Percentiles rank a stretch among this genome's conserved stretches.
phyloP scores from a whole-genome alignment of 2,113 vertebrate genomes.

The Bothrops jararaca region DNA sequence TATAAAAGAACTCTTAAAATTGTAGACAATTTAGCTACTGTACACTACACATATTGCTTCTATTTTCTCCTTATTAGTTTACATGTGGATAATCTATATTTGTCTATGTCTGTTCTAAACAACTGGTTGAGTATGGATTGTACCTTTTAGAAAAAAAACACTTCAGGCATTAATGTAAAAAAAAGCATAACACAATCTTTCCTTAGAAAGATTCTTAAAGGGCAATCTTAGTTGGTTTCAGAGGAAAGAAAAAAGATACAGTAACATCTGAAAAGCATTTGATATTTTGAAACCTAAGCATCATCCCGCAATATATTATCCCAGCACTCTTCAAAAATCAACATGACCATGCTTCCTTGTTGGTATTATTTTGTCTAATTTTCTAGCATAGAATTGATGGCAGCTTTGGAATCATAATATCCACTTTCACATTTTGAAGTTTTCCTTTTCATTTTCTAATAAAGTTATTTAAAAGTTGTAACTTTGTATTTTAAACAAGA shows the following conservation, averaged over 20 bases:
- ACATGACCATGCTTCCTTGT: background rate
- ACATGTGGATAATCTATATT: conserved; percentile 16
- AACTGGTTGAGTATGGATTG: conserved; percentile 6
- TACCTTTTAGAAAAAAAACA: background rate
- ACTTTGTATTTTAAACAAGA: background rate
- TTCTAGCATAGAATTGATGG: background rate
- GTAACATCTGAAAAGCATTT: background rate
- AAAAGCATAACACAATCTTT: background rate
- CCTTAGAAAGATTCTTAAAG: background rate
- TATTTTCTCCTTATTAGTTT: conserved; percentile 37
- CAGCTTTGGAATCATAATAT: background rate
- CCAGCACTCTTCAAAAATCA: background rate
- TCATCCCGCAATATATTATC: background rate
- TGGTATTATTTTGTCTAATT: background rate
- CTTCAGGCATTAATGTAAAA: background rate
- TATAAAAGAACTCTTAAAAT: conserved; percentile 67
- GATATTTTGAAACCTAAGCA: background rate
- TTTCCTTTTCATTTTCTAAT: background rate
- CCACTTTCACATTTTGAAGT: background rate
- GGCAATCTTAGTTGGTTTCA: background rate
- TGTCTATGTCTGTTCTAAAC: background rate
- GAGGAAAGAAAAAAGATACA: background rate
- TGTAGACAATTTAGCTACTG: conserved; percentile 31
- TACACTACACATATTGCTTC: conserved; percentile 12
- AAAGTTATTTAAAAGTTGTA: background rate